A percentile compares a stretch with the other conserved stretches of the same genome.
Evolutionary conservation across 2,888 invertebrate genomes (phyloP).

Genomic region (Eupelmus urozonus): DNA sequence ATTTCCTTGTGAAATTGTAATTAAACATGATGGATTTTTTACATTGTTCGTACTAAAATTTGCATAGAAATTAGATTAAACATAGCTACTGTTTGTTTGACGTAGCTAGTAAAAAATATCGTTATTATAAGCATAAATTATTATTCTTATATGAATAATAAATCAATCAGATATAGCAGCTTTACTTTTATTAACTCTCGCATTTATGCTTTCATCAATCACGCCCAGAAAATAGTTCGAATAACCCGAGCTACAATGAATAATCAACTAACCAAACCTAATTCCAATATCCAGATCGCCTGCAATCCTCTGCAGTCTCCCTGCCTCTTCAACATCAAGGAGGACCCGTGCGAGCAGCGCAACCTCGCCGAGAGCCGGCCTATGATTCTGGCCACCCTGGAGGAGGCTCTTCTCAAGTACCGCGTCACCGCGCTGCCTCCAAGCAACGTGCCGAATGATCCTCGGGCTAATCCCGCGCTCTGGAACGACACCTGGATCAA

Average conservation of each 20-base stretch:
- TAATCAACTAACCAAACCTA: too few relatives aligned
- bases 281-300: constrained; percentile 63
- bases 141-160: not conserved
- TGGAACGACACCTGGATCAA: constrained; percentile 81
- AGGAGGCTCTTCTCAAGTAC: constrained; percentile 76
- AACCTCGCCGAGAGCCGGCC: constrained; percentile 77
- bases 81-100: not conserved
- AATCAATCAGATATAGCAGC: not conserved
- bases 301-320: constrained; percentile 72
- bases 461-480: constrained; percentile 78
- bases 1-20: constrained; percentile 17
- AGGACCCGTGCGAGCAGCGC: constrained; percentile 76
- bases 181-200: not conserved
- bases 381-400: constrained; percentile 75
- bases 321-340: constrained; percentile 75
- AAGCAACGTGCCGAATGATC: constrained; percentile 77
- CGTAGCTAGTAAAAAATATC: not conserved
- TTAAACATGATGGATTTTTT: constrained; percentile 12
- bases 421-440: constrained; percentile 76
- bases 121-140: not conserved
- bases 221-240: not conserved
- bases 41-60: not conserved
- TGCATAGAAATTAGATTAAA: not conserved
- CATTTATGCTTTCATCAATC: not conserved
- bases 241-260: not conserved